A percentile compares a stretch with the other conserved stretches of the same genome.
Conservation (phyloP, 2,113 vertebrate genomes). For the Rhabdomys dilectus region DNA sequence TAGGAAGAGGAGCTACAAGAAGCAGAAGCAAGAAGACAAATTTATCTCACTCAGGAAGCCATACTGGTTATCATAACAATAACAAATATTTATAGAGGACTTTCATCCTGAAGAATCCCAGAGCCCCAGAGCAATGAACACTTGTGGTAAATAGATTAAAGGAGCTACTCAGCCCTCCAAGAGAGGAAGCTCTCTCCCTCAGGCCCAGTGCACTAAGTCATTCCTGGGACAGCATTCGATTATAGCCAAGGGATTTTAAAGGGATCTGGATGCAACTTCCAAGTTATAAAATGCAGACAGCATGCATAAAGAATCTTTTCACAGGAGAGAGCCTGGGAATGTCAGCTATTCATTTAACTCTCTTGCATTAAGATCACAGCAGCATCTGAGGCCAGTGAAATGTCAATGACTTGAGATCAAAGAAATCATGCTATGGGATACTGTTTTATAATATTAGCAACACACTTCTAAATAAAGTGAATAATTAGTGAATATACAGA, state of each 20-base stretch:
- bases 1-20: slow-evolving; percentile 53
- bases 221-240: slow-evolving; percentile 61
- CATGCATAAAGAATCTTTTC: slow-evolving; percentile 59
- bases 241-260: slow-evolving; percentile 68
- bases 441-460: slow-evolving; percentile 51
- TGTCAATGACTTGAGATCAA: slow-evolving; percentile 47
- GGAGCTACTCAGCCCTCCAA: slow-evolving; percentile 68
- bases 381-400: slow-evolving; percentile 40
- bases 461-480: slow-evolving; percentile 35
- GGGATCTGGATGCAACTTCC: slow-evolving; percentile 45
- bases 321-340: slow-evolving; percentile 29
- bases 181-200: slow-evolving; percentile 64
- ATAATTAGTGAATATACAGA: slow-evolving; percentile 32
- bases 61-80: slow-evolving; percentile 76
- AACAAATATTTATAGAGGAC: slow-evolving; percentile 74
- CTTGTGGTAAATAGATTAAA: slow-evolving; percentile 77
- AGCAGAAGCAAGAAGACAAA: slow-evolving; percentile 73
- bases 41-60: slow-evolving; percentile 77
- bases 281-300: slow-evolving; percentile 70
- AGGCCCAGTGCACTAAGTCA: slow-evolving; percentile 67
- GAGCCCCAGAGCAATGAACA: slow-evolving; percentile 52
- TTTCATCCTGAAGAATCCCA: slow-evolving; percentile 69
- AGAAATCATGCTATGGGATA: not conserved
- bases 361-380: not conserved
- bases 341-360: slow-evolving; percentile 33